These are phyloP conservation scores for Corythaeola cristata DNA, from an alignment of 2,113 vertebrate species.

Conservation along the genomic window DNA sequence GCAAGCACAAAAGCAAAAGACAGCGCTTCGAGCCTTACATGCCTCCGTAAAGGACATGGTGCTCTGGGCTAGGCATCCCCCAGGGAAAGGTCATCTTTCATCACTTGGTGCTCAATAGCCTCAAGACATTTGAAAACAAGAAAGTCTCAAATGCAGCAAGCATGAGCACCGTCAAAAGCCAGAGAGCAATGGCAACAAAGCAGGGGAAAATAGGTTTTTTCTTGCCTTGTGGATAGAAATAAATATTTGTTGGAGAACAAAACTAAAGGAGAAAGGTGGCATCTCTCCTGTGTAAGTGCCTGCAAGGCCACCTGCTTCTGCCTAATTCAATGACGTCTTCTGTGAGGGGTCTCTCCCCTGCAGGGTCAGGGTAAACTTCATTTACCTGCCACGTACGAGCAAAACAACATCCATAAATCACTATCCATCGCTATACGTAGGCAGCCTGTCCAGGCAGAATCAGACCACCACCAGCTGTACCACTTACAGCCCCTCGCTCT, in stretches of 20 bases:
- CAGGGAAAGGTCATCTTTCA: conserved; percentile 12
- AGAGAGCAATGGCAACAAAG: background rate
- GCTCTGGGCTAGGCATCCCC: background rate
- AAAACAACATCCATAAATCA: background rate
- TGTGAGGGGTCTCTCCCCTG: background rate
- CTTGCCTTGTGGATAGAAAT: background rate
- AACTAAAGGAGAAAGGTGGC: background rate
- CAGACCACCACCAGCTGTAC: fast-evolving
- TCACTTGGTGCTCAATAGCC: background rate
- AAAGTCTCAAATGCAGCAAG: background rate
- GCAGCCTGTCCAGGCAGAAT: background rate
- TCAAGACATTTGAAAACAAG: background rate
- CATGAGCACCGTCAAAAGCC: background rate
- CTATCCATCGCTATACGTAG: fast-evolving
- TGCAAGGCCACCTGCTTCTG: background rate
- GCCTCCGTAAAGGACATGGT: background rate
- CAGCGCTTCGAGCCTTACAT: background rate
- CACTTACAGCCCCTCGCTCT: background rate
- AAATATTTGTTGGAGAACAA: background rate
- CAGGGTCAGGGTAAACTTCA: background rate
- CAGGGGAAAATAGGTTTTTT: background rate
- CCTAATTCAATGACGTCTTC: background rate
- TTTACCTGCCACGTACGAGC: fast-evolving
- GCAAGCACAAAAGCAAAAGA: background rate
- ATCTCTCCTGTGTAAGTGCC: background rate